Evolutionary conservation across 2,888 invertebrate species (phyloP).

Genomic region (Panopea generosa): DNA sequence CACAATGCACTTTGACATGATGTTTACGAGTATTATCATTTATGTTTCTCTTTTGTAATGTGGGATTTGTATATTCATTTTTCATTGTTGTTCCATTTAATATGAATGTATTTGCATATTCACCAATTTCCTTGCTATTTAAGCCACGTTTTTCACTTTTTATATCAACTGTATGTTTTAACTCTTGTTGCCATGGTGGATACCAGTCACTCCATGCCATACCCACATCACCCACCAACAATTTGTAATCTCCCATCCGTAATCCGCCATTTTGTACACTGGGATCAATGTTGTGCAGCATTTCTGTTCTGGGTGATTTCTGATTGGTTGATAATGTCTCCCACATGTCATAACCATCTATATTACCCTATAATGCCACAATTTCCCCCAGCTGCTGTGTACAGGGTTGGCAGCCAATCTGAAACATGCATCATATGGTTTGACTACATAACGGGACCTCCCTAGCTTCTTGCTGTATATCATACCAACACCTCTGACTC

Average conservation of each 20-base stretch:
- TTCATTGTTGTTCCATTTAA: too few species aligned
- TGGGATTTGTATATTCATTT: too few species aligned
- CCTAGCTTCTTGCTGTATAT: conserved; percentile 91
- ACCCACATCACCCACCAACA: conserved; percentile 70
- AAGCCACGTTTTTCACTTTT: too few species aligned
- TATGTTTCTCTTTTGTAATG: too few species aligned
- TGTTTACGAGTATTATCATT: not conserved
- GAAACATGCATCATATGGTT: conserved; percentile 91
- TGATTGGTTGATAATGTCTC: conserved; percentile 88
- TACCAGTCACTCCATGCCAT: conserved; percentile 74
- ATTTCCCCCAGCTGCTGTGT: conserved; percentile 89
- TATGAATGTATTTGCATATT: too few species aligned
- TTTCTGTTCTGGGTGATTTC: conserved; percentile 88
- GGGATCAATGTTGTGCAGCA: conserved; percentile 85
- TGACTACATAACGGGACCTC: conserved; percentile 88
- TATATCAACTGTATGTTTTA: too few species aligned
- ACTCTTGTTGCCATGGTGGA: conserved; percentile 68
- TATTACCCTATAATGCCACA: conserved; percentile 51
- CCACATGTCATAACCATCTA: conserved; percentile 93
- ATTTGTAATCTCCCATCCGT: conserved; percentile 77
- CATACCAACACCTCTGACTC: conserved; percentile 92
- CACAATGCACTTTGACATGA: conserved; percentile 69
- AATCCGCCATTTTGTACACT: conserved; percentile 57
- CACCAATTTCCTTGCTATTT: too few species aligned
- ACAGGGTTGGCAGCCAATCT: conserved; percentile 96